phyloP scores from a whole-genome alignment of 2,888 invertebrate species.

The Plebejus anna region DNA sequence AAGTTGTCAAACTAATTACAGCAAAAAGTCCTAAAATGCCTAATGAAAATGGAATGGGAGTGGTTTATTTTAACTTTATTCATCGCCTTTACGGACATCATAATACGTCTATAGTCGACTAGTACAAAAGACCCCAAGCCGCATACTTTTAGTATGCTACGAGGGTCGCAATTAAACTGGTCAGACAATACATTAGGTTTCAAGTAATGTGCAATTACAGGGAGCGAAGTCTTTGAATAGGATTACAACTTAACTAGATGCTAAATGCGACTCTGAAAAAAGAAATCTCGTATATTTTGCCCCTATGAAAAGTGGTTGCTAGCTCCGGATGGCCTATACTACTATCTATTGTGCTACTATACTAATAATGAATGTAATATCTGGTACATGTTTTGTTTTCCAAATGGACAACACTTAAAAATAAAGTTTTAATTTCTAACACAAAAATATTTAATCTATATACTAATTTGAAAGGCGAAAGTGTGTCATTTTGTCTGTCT shows the following conservation, averaged over 20 bases:
- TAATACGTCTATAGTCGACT: not conserved
- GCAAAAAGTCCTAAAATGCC: not conserved
- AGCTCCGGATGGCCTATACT: not conserved
- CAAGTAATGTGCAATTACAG: constrained; percentile 7
- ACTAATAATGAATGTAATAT: too few relatives aligned
- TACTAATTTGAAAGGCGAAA: too few relatives aligned
- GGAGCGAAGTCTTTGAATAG: not conserved
- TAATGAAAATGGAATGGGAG: constrained; percentile 20
- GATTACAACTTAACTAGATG: not conserved
- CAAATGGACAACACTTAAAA: too few relatives aligned
- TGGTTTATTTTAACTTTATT: constrained; percentile 17
- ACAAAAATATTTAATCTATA: too few relatives aligned
- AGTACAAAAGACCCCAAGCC: not conserved
- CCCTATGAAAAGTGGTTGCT: not conserved
- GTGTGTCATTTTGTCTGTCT: too few relatives aligned
- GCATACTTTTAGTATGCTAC: constrained; percentile 1
- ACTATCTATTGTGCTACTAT: too few relatives aligned
- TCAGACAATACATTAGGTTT: constrained; percentile 5
- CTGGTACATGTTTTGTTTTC: too few relatives aligned
- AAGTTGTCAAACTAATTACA: constrained; percentile 10
- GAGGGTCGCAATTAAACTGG: not conserved
- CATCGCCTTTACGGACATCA: constrained; percentile 1
- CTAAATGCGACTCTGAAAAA: not conserved
- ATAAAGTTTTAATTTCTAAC: too few relatives aligned
- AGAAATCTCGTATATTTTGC: not conserved